phyloP scores from a whole-genome alignment of 2,113 vertebrate genomes.

The Tragulus kanchil region DNA sequence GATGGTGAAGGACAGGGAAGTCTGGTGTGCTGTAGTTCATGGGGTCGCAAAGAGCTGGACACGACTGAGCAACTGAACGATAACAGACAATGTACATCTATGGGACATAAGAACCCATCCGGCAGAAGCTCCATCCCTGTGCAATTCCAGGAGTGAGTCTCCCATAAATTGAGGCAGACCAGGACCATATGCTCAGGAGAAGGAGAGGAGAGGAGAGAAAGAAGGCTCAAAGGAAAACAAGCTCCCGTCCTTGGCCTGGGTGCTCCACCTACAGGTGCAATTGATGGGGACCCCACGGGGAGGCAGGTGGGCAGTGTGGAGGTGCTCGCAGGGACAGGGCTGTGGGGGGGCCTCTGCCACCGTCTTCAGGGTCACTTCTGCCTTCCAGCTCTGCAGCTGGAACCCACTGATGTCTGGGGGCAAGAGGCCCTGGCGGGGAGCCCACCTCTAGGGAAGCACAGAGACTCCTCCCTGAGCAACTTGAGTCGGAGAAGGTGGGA shows the following conservation, averaged over 20 bases:
- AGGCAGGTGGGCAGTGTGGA: not conserved
- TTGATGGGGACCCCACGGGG: fast-evolving
- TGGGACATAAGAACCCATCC: not conserved
- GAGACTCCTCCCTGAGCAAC: slow-evolving; percentile 21
- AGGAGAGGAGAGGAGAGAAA: not conserved
- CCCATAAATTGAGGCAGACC: fast-evolving
- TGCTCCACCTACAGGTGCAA: fast-evolving
- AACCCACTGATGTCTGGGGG: not conserved
- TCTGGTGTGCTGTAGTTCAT: not conserved
- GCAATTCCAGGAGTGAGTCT: not conserved
- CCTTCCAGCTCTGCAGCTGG: not conserved
- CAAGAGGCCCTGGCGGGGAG: not conserved
- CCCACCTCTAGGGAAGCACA: not conserved
- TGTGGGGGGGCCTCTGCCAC: not conserved
- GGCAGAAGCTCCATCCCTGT: not conserved
- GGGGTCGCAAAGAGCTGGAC: not conserved
- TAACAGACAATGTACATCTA: not conserved
- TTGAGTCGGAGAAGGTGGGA: not conserved
- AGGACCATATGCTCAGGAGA: not conserved
- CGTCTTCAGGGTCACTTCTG: not conserved
- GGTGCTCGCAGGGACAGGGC: not conserved
- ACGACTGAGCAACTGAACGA: not conserved
- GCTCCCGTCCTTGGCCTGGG: fast-evolving
- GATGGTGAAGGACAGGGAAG: not conserved
- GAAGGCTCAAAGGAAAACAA: not conserved